These are phyloP conservation scores for Parazoanthus atlanticus DNA, from an alignment of 92 coral and sea anemone genomes.

Conservation along the genomic window DNA sequence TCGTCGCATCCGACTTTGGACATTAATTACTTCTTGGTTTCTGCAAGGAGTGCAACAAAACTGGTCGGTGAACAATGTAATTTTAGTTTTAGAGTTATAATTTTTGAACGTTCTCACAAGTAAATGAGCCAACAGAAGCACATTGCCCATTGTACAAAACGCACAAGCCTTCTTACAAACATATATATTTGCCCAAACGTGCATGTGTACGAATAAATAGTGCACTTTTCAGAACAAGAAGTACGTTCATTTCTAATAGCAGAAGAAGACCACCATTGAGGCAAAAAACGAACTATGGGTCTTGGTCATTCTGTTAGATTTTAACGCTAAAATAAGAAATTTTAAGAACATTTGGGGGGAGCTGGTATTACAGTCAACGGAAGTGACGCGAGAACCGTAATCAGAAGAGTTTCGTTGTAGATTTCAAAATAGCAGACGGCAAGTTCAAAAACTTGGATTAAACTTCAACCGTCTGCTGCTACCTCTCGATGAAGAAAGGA, in stretches of 20 bases:
- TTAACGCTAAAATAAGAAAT: too few relatives aligned
- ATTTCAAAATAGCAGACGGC: too few relatives aligned
- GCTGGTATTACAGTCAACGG: too few relatives aligned
- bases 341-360: too few relatives aligned
- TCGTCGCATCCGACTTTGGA: slow-evolving; percentile 21
- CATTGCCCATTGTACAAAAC: slow-evolving; percentile 87
- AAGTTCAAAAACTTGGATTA: too few relatives aligned
- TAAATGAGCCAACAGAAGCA: slow-evolving; percentile 50
- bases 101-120: slow-evolving; percentile 89
- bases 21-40: slow-evolving; percentile 31
- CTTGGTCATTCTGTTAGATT: too few relatives aligned
- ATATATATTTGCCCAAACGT: slow-evolving; percentile 87
- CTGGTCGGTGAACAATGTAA: slow-evolving; percentile 66
- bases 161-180: slow-evolving; percentile 85
- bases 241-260: neutral
- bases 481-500: too few relatives aligned
- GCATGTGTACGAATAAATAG: slow-evolving; percentile 88
- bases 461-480: too few relatives aligned
- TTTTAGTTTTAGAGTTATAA: slow-evolving; percentile 94
- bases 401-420: too few relatives aligned
- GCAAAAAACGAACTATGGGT: too few relatives aligned
- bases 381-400: too few relatives aligned
- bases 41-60: slow-evolving; percentile 20
- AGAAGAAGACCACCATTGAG: too few relatives aligned
- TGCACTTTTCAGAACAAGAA: slow-evolving; percentile 86